Conservation (phyloP, 2,797 vertebrate species). For the Helostoma temminkii region DNA sequence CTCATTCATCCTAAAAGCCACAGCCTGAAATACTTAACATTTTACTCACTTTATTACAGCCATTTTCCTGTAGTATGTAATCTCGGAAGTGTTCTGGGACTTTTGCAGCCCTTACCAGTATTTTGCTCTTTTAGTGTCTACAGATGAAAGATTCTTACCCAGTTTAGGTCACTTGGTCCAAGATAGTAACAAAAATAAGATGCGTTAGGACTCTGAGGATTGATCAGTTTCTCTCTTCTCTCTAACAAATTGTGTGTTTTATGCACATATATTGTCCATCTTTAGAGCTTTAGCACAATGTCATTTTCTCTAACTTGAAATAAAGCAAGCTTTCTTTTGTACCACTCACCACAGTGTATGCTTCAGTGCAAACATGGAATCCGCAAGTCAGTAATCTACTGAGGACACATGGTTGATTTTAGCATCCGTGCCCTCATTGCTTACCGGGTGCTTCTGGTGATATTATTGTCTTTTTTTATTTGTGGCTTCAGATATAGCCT, state of each 20-base stretch:
- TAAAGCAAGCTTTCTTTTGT: slow-evolving; percentile 6
- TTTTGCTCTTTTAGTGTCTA: slow-evolving; percentile 6
- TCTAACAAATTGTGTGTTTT: not conserved
- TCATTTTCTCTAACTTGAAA: slow-evolving; percentile 13
- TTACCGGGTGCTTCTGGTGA: slow-evolving; percentile 4
- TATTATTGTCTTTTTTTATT: slow-evolving; percentile 42
- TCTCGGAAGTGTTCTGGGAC: slow-evolving; percentile 9
- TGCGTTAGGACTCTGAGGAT: not conserved
- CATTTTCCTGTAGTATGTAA: slow-evolving; percentile 8
- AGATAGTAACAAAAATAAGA: not conserved
- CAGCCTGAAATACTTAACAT: slow-evolving; percentile 24
- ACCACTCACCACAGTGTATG: not conserved
- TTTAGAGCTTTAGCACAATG: slow-evolving; percentile 10
- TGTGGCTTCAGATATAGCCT: slow-evolving; percentile 7
- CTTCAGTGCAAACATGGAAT: slow-evolving; percentile 12
- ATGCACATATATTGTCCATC: not conserved
- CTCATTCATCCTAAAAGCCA: slow-evolving; percentile 25
- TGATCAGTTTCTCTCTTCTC: not conserved
- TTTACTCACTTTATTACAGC: slow-evolving; percentile 5
- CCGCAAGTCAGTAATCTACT: slow-evolving; percentile 28
- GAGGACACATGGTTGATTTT: slow-evolving; percentile 32
- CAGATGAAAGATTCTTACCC: not conserved
- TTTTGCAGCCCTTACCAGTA: not conserved
- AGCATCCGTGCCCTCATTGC: slow-evolving; percentile 18
- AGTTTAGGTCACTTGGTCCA: not conserved